These are phyloP conservation scores for Lacerta bilineata DNA, from an alignment of 2,797 vertebrate species.

Conservation along the genomic window DNA sequence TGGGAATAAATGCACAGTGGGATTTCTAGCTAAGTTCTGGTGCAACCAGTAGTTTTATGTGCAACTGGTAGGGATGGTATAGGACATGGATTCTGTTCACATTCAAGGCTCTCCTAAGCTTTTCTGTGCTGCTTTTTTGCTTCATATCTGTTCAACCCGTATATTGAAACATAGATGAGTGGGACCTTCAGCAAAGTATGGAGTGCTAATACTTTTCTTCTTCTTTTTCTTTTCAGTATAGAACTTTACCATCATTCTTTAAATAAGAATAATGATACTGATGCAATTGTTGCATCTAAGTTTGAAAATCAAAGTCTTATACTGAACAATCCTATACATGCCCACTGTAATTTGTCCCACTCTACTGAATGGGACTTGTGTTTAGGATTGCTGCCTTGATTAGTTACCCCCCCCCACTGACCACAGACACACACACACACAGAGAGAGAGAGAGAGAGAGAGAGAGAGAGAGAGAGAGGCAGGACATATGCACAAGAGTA, in stretches of 20 bases:
- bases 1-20: background rate
- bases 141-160: too few relatives aligned
- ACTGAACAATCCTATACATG: background rate
- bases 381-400: background rate
- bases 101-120: too few relatives aligned
- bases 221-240: too few relatives aligned
- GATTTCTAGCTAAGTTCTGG: background rate
- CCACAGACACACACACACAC: background rate
- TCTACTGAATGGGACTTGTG: background rate
- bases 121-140: too few relatives aligned
- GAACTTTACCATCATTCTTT: too few relatives aligned
- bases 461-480: background rate
- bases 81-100: too few relatives aligned
- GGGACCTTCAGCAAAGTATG: too few relatives aligned
- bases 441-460: background rate
- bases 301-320: background rate
- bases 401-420: too few relatives aligned
- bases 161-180: too few relatives aligned
- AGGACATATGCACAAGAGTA: constrained; percentile 51
- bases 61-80: background rate
- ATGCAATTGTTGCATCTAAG: background rate
- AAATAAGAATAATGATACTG: too few relatives aligned
- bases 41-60: background rate
- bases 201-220: too few relatives aligned
- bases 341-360: too few relatives aligned